phyloP scores from a whole-genome alignment of 2,888 invertebrate genomes.

The Parthenolecanium corni region DNA sequence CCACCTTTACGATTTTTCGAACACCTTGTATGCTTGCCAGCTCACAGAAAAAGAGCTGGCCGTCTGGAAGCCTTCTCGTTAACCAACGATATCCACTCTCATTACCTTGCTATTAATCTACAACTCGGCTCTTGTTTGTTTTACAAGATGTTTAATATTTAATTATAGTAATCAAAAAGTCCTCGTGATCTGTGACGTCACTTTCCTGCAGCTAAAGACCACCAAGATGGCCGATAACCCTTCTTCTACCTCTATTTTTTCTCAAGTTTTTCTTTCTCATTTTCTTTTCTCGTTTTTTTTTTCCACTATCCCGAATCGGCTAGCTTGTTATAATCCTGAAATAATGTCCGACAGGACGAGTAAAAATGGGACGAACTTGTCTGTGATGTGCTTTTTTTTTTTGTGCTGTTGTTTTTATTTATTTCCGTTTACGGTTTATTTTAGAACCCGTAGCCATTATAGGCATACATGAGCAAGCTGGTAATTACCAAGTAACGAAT shows the following conservation, averaged over 20 bases:
- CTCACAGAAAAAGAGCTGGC: background rate
- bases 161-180: conserved; percentile 27
- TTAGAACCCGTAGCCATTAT: too few species aligned
- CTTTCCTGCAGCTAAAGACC: conserved; percentile 26
- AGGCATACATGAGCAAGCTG: background rate
- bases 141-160: conserved; percentile 26
- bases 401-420: conserved; percentile 3
- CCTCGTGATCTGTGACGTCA: conserved; percentile 28
- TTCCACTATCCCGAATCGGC: conserved; percentile 10
- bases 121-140: conserved; percentile 25
- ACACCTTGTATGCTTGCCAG: conserved; percentile 1
- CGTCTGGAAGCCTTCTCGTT: conserved; percentile 12
- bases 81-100: conserved; percentile 14
- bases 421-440: conserved; percentile 12
- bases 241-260: background rate
- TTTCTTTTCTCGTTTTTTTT: background rate
- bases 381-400: conserved; percentile 20
- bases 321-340: conserved; percentile 18
- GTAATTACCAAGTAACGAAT: background rate
- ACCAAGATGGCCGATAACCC: conserved; percentile 19
- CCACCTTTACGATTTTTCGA: conserved; percentile 4
- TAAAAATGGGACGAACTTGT: conserved; percentile 24
- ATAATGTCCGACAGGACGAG: conserved; percentile 14
- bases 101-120: conserved; percentile 27
- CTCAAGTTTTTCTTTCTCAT: background rate